Evolutionary conservation across 2,113 vertebrate genomes (phyloP), one percentile per base, ranked within the genome.

Genomic region (Actinemys pallida): DNA sequence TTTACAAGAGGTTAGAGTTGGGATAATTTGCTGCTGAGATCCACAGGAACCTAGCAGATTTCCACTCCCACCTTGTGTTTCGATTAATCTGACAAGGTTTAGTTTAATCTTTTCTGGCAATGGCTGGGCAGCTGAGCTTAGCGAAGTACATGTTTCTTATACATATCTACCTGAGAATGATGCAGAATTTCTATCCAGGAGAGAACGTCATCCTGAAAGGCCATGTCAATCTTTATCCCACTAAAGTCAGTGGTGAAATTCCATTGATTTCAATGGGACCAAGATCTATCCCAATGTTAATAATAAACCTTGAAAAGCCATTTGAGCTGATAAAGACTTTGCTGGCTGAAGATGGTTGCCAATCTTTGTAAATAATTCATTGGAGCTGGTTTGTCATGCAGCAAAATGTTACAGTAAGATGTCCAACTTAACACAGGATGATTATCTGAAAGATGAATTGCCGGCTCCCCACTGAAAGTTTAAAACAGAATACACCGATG

Each of bases 401-500:
- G 94, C 88, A 97, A 90, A 92, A 97, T 96, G 94, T 97, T 96
- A 93, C 83, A 85, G 90, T 75, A 85, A 94, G 93, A 94, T 97
- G 94, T 96, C 93, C 94, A 95, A 92, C 78, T 96, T 97, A 87
- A 96, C 84, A 88, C 72, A 75, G 91, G 94, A 94, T 87, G 83
- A 97, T 97, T 96, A 95, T 92, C 96, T 90, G 90, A 93, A 95
- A 94, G 96, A 97, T 97, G 90, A 95, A 96, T 92, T 92, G 92
- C 89, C n/a, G 93, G 81, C 65, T 96, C 94, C 95, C 90, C 75
- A 83, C 92, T 88, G 85, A 88, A 97, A 96, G 78, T 90, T 96
- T 97, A 96, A 94, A 96, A 95, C 78, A 93, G 89, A 87, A 96
- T 62, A 89, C 80, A 90, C 95, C 84, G 87, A 92, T 95, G 96